A percentile compares a stretch with the other conserved stretches of the same genome.
Evolutionary conservation across 2,888 invertebrate genomes (phyloP).

Genomic region (Hemistola chrysoprasaria): DNA sequence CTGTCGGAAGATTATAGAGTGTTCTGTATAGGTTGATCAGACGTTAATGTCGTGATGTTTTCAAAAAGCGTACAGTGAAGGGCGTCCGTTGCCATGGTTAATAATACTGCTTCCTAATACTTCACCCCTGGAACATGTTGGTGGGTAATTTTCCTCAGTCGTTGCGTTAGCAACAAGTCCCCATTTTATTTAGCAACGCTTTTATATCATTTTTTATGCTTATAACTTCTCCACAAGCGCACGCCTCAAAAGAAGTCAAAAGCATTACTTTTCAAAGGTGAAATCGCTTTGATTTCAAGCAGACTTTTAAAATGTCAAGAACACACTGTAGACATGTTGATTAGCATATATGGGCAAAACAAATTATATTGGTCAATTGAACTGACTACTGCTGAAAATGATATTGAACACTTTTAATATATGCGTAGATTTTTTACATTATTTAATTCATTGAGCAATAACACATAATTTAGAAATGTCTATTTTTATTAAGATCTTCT

Average conservation of each 20-base stretch:
- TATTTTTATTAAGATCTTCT: no score
- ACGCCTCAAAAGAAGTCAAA: slow-evolving; percentile 46
- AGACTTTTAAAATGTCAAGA: slow-evolving; percentile 36
- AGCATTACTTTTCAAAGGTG: slow-evolving; percentile 43
- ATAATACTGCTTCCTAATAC: slow-evolving; percentile 58
- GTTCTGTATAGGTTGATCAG: slow-evolving; percentile 74
- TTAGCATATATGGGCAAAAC: background rate
- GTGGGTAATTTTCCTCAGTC: slow-evolving; percentile 18
- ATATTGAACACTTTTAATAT: no score
- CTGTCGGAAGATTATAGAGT: slow-evolving; percentile 69
- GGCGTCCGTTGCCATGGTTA: slow-evolving; percentile 73
- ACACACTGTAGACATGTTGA: slow-evolving; percentile 17
- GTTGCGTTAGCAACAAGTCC: slow-evolving; percentile 70
- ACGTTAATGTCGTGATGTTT: slow-evolving; percentile 68
- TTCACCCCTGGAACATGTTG: slow-evolving; percentile 49
- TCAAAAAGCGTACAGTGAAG: slow-evolving; percentile 65
- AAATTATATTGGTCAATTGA: no score
- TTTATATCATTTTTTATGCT: slow-evolving; percentile 49
- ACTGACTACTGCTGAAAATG: no score
- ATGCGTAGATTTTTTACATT: no score
- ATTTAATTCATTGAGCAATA: no score
- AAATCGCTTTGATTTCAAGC: slow-evolving; percentile 42
- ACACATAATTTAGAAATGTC: no score
- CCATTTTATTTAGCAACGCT: slow-evolving; percentile 44
- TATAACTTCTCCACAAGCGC: slow-evolving; percentile 33